A percentile compares a stretch with the other conserved stretches of the same genome.
Evolutionary conservation across 1,140 invertebrate species (phyloP).

Genomic region (Pachyrhynchus sulphureomaculatus): DNA sequence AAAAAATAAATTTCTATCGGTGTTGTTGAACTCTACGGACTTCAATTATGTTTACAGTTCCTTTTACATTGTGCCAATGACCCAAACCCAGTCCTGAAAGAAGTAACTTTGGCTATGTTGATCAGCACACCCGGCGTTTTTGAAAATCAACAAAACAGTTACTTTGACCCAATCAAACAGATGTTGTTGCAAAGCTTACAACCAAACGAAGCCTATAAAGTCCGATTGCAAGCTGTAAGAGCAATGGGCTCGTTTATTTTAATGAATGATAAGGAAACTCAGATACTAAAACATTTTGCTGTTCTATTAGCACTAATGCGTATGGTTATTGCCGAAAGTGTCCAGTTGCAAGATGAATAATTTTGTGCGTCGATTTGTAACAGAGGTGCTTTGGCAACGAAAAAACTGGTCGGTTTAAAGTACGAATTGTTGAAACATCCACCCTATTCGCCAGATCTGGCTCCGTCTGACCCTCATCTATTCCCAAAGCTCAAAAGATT

Average conservation of each 20-base stretch:
- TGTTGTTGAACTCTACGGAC: neutral
- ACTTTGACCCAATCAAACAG: conserved; percentile 91
- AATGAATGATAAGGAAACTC: conserved; percentile 84
- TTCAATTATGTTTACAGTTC: conserved; percentile 63
- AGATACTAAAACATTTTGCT: conserved; percentile 83
- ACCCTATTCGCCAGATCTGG: too few species aligned
- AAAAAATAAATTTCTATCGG: neutral
- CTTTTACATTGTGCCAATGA: conserved; percentile 92
- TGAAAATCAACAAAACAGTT: conserved; percentile 91
- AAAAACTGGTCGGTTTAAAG: too few species aligned
- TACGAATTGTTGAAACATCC: too few species aligned
- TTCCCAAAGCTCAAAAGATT: too few species aligned
- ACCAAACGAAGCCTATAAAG: conserved; percentile 68
- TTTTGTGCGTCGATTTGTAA: too few species aligned
- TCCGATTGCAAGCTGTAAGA: conserved; percentile 78
- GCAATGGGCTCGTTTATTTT: conserved; percentile 89
- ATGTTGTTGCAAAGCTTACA: conserved; percentile 84
- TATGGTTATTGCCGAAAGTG: conserved; percentile 74
- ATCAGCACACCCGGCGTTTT: conserved; percentile 94
- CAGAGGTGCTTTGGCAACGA: too few species aligned
- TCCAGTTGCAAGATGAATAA: conserved; percentile 85
- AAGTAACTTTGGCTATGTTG: conserved; percentile 92
- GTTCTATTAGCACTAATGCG: conserved; percentile 76
- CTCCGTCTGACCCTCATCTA: too few species aligned
- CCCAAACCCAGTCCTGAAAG: conserved; percentile 78